These are phyloP conservation scores for Empis stercorea DNA, from an alignment of 2,888 invertebrate genomes.

Conservation along the genomic window DNA sequence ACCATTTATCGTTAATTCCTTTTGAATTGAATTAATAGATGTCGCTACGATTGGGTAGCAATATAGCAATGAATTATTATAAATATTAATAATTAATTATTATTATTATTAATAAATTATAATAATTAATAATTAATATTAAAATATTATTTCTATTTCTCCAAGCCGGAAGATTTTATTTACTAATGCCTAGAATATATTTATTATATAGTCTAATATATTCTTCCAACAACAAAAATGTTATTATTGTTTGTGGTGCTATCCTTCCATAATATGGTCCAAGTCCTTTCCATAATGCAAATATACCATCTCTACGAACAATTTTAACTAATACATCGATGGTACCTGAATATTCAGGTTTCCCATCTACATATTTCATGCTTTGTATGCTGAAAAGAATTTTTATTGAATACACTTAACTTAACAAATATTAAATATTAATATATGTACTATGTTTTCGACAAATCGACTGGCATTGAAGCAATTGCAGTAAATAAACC, in stretches of 20 bases:
- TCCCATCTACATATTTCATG: slow-evolving; percentile 74
- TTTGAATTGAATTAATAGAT: no score
- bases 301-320: slow-evolving; percentile 75
- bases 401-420: not conserved
- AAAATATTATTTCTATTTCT: no score
- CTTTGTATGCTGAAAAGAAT: slow-evolving; percentile 75
- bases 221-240: no score
- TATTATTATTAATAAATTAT: no score
- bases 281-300: slow-evolving; percentile 97
- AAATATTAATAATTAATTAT: no score
- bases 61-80: no score
- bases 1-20: no score
- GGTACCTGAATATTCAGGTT: slow-evolving; percentile 75
- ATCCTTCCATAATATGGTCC: slow-evolving; percentile 92
- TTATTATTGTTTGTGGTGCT: slow-evolving; percentile 48
- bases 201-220: no score
- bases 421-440: not conserved
- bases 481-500: slow-evolving; percentile 93
- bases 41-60: no score
- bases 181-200: no score
- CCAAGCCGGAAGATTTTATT: no score
- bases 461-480: slow-evolving; percentile 98
- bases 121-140: no score
- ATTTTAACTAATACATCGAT: slow-evolving; percentile 69
- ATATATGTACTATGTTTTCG: slow-evolving; percentile 89